phyloP scores from a whole-genome alignment of 2,797 vertebrate genomes.

The Acanthiza pusilla region DNA sequence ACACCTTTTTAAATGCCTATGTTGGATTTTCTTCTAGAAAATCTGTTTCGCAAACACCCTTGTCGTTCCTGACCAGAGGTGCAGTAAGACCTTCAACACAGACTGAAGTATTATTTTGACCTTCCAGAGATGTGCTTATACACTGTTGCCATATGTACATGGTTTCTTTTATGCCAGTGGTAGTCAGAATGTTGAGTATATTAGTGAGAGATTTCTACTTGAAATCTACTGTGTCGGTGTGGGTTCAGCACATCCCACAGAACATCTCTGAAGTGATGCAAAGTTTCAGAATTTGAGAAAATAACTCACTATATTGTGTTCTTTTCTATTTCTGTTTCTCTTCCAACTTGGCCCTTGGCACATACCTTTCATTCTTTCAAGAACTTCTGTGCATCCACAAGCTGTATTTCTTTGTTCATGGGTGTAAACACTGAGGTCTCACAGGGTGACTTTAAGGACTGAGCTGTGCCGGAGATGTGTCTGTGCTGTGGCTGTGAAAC shows the following conservation, averaged over 20 bases:
- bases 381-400: background rate
- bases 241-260: background rate
- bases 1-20: background rate
- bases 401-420: background rate
- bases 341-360: background rate
- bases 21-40: background rate
- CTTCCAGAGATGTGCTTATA: background rate
- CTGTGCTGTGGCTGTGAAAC: background rate
- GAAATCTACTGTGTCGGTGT: background rate
- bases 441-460: background rate
- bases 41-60: background rate
- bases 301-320: background rate
- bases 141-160: accelerated
- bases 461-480: background rate
- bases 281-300: background rate
- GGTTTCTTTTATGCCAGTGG: background rate
- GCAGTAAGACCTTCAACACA: background rate
- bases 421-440: background rate
- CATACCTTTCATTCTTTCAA: background rate
- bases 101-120: background rate
- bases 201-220: background rate
- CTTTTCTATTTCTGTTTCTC: background rate
- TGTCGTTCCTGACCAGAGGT: background rate
- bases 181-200: background rate
- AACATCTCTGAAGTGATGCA: background rate